Evolutionary conservation across 2,113 vertebrate genomes (phyloP).

Genomic region (Tyto alba): DNA sequence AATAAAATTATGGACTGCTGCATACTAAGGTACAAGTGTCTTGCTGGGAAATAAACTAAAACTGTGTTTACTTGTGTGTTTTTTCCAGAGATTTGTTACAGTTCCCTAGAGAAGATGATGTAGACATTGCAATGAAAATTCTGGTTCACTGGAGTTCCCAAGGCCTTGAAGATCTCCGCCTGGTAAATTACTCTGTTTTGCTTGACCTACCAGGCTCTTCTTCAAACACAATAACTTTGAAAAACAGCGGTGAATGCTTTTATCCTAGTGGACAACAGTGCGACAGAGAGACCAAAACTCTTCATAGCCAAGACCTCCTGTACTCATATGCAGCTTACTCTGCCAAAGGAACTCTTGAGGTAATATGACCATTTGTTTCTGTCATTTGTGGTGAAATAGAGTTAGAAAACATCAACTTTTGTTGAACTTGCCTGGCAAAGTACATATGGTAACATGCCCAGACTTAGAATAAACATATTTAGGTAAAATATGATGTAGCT

Average conservation of each 20-base stretch:
- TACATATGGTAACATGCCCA: background rate
- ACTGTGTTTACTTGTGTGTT: background rate
- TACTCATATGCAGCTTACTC: conserved; percentile 89
- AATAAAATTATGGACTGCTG: background rate
- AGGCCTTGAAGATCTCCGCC: conserved; percentile 81
- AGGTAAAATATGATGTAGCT: background rate
- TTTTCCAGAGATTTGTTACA: conserved; percentile 74
- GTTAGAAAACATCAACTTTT: conserved; percentile 41
- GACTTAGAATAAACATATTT: background rate
- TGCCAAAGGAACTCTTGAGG: conserved; percentile 87
- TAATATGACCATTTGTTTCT: conserved; percentile 74
- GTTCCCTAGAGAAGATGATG: conserved; percentile 68
- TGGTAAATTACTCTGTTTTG: conserved; percentile 87
- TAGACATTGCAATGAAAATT: conserved; percentile 72
- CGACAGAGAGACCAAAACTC: conserved; percentile 55
- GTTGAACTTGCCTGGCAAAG: conserved; percentile 23
- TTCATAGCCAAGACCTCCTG: conserved; percentile 63
- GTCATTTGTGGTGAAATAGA: conserved; percentile 62
- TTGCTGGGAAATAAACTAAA: background rate
- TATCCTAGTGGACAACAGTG: conserved; percentile 82
- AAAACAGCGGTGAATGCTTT: conserved; percentile 79
- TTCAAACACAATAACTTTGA: conserved; percentile 82
- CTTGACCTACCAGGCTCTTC: conserved; percentile 81
- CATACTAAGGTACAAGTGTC: background rate
- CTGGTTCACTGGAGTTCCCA: conserved; percentile 81